These are phyloP conservation scores for Leptothorax acervorum DNA, from an alignment of 2,888 invertebrate species.

Conservation along the genomic window DNA sequence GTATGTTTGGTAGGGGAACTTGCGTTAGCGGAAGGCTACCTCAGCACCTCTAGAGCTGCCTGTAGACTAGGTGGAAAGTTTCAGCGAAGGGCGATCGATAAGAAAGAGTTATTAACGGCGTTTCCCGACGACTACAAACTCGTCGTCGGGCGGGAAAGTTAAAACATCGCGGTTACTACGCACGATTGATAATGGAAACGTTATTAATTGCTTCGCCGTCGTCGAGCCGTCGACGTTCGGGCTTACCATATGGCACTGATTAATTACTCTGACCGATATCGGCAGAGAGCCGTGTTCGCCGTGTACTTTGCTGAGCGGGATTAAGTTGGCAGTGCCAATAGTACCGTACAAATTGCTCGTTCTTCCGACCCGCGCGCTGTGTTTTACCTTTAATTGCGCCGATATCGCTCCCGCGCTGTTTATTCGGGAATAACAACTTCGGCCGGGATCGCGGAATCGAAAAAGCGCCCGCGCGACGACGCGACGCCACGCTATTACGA, in stretches of 20 bases:
- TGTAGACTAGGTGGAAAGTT: slow-evolving; percentile 24
- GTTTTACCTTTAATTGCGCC: slow-evolving; percentile 65
- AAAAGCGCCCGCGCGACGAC: slow-evolving; percentile 11
- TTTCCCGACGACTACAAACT: slow-evolving; percentile 47
- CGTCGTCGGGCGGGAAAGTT: slow-evolving; percentile 52
- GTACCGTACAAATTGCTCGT: slow-evolving; percentile 66
- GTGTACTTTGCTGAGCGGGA: slow-evolving; percentile 70
- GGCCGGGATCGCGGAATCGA: slow-evolving; percentile 17
- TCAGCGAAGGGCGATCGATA: slow-evolving; percentile 41
- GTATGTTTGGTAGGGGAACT: slow-evolving; percentile 14
- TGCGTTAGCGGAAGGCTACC: slow-evolving; percentile 17
- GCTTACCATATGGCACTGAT: slow-evolving; percentile 76
- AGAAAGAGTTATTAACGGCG: slow-evolving; percentile 55
- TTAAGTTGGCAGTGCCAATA: slow-evolving; percentile 73
- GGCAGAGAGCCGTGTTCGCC: slow-evolving; percentile 64
- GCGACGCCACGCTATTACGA: slow-evolving; percentile 12
- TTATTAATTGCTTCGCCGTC: slow-evolving; percentile 73
- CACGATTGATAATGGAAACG: slow-evolving; percentile 72
- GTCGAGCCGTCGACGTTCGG: slow-evolving; percentile 67
- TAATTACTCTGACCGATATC: slow-evolving; percentile 74
- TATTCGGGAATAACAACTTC: slow-evolving; percentile 42
- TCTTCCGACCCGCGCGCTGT: slow-evolving; percentile 22
- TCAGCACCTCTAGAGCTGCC: slow-evolving; percentile 22
- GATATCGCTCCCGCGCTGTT: slow-evolving; percentile 35
- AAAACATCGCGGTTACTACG: slow-evolving; percentile 64